Evolutionary conservation across 2,888 invertebrate genomes (phyloP).

Genomic region (Molorchus minor): DNA sequence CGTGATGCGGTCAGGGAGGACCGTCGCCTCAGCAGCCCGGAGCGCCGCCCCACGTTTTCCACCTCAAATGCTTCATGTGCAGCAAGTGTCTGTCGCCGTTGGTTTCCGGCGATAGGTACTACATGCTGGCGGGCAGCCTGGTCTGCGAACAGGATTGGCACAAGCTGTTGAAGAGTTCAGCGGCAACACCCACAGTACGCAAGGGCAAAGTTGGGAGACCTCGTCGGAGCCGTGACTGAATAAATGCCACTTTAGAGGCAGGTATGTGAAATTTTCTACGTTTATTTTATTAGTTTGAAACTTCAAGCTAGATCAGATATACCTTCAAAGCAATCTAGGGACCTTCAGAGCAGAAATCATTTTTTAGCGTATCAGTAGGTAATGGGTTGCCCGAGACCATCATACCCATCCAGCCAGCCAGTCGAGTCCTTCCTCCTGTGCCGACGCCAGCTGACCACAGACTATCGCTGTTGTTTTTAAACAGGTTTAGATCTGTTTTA

Average conservation of each 20-base stretch:
- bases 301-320: too few relatives aligned
- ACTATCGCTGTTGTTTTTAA: too few relatives aligned
- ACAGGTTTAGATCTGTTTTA: too few relatives aligned
- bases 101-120: slow-evolving; percentile 88
- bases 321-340: too few relatives aligned
- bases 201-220: slow-evolving; percentile 92
- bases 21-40: slow-evolving; percentile 66
- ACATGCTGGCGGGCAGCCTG: slow-evolving; percentile 88
- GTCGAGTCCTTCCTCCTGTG: too few relatives aligned
- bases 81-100: slow-evolving; percentile 91
- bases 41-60: slow-evolving; percentile 81
- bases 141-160: slow-evolving; percentile 97
- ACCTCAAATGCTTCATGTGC: slow-evolving; percentile 95
- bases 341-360: too few relatives aligned
- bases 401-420: too few relatives aligned
- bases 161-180: slow-evolving; percentile 84
- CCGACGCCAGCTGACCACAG: too few relatives aligned
- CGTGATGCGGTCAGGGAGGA: slow-evolving; percentile 85
- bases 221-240: slow-evolving; percentile 90
- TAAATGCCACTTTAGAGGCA: slow-evolving; percentile 52
- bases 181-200: slow-evolving; percentile 75
- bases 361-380: too few relatives aligned
- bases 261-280: slow-evolving; percentile 37
- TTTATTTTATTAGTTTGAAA: too few relatives aligned
- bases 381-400: too few relatives aligned